Evolutionary conservation across 2,888 invertebrate genomes (phyloP).

Genomic region (Drosophila pseudotakahashii): DNA sequence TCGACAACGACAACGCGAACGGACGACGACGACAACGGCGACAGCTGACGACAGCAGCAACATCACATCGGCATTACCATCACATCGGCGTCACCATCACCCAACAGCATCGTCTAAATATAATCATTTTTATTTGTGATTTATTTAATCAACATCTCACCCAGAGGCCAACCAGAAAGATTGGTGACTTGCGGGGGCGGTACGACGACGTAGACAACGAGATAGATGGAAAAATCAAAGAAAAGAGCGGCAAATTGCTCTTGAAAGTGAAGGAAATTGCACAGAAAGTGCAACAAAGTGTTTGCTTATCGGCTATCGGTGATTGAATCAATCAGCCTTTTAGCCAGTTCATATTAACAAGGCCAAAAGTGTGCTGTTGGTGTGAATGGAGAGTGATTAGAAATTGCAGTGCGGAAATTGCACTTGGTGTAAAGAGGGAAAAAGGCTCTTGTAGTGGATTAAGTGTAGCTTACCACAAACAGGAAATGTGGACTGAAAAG

Average conservation of each 20-base stretch:
- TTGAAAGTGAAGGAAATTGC: conserved; percentile 53
- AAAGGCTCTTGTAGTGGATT: background rate
- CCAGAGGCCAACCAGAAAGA: conserved; percentile 27
- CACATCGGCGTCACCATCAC: conserved; percentile 39
- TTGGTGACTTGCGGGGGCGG: conserved; percentile 27
- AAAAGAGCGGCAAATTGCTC: conserved; percentile 47
- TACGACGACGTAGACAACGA: background rate
- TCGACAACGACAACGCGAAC: conserved; percentile 63
- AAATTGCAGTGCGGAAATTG: conserved; percentile 1
- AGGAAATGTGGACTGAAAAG: background rate
- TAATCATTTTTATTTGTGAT: conserved; percentile 54
- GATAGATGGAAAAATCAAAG: conserved; percentile 25
- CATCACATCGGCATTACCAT: conserved; percentile 34
- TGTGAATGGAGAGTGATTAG: conserved; percentile 14
- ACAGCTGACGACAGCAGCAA: conserved; percentile 47
- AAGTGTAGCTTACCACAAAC: background rate
- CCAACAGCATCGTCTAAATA: conserved; percentile 46
- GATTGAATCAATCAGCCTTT: conserved; percentile 8
- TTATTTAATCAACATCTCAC: conserved; percentile 46
- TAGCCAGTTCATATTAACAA: background rate
- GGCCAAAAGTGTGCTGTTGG: conserved; percentile 1
- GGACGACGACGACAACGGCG: conserved; percentile 53
- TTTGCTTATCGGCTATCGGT: conserved; percentile 13
- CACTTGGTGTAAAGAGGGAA: conserved; percentile 1
- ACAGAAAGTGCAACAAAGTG: conserved; percentile 29